These are phyloP conservation scores for Myotis yumanensis DNA, from an alignment of 2,113 vertebrate species.

Conservation along the genomic window DNA sequence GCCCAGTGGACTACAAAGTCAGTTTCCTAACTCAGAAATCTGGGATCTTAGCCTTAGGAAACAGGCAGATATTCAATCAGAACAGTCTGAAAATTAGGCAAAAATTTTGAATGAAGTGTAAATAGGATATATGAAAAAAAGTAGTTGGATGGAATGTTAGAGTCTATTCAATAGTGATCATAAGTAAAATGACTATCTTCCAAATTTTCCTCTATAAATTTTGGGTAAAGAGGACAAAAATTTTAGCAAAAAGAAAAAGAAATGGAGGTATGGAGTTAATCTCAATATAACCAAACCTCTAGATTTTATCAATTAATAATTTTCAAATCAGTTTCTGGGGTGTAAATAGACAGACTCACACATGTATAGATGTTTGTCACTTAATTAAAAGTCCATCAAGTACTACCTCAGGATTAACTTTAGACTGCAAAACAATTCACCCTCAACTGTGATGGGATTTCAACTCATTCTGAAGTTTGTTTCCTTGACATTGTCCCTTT, in stretches of 20 bases:
- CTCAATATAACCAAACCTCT: not conserved
- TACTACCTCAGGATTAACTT: conserved; percentile 71
- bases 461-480: not conserved
- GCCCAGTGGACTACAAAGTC: not conserved
- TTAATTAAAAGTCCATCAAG: conserved; percentile 79
- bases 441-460: conserved; percentile 38
- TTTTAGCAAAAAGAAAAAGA: not conserved
- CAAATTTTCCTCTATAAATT: not conserved
- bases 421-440: conserved; percentile 59
- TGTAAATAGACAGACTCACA: conserved; percentile 70
- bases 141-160: not conserved
- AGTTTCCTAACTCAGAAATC: not conserved
- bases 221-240: conserved; percentile 41
- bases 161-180: not conserved
- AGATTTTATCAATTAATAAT: conserved; percentile 55
- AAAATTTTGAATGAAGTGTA: not conserved
- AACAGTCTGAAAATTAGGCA: not conserved
- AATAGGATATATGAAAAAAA: not conserved
- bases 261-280: not conserved
- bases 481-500: not conserved
- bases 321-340: conserved; percentile 66
- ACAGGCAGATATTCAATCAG: not conserved
- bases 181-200: conserved; percentile 28
- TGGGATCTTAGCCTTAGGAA: not conserved
- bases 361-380: conserved; percentile 65